These are phyloP conservation scores for Epizoanthus rinbou DNA, from an alignment of 92 coral and sea anemone species.

Conservation along the genomic window DNA sequence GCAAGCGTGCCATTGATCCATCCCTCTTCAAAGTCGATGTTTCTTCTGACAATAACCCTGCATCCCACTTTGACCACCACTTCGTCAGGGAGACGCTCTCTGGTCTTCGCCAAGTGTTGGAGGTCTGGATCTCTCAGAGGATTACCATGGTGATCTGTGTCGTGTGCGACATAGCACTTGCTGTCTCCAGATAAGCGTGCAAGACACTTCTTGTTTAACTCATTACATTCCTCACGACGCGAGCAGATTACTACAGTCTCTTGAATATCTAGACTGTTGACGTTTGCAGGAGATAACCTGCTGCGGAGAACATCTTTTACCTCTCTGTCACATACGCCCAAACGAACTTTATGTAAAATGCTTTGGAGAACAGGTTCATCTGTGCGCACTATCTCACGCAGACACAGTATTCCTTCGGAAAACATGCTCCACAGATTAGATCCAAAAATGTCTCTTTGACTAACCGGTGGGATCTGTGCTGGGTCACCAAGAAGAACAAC, in stretches of 20 bases:
- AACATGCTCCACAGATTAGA: neutral
- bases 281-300: neutral
- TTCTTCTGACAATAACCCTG: neutral
- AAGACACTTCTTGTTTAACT: neutral
- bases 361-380: constrained; percentile 9
- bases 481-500: constrained; percentile 19
- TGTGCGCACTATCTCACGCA: neutral
- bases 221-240: neutral
- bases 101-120: neutral
- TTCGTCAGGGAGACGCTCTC: too few relatives aligned
- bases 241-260: neutral
- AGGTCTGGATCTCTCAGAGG: neutral
- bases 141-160: neutral
- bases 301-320: neutral
- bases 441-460: constrained; percentile 1
- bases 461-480: constrained; percentile 21
- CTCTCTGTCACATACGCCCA: constrained; percentile 9
- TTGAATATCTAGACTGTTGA: neutral
- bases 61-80: neutral
- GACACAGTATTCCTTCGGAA: neutral
- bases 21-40: neutral
- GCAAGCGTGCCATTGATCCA: neutral
- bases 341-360: constrained; percentile 16
- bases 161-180: neutral
- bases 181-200: neutral